A percentile compares a stretch with the other conserved stretches of the same genome.
phyloP scores from a whole-genome alignment of 2,113 vertebrate genomes.

The Galeopterus variegatus region DNA sequence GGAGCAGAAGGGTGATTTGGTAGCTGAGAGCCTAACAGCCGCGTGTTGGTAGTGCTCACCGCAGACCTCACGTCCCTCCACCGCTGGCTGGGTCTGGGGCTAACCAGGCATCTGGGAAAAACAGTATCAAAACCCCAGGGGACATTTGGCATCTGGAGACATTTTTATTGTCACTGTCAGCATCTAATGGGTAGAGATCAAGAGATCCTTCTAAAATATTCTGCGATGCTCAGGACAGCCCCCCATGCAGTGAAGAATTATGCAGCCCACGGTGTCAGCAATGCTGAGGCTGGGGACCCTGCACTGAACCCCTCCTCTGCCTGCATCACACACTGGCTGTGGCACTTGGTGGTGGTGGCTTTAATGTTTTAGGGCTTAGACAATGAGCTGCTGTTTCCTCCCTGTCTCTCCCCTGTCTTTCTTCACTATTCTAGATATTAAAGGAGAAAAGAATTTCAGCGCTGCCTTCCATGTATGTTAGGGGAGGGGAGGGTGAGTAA shows the following conservation, averaged over 20 bases:
- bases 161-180: background rate
- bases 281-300: background rate
- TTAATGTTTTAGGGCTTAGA: background rate
- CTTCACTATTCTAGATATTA: background rate
- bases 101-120: background rate
- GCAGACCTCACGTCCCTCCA: rapidly evolving
- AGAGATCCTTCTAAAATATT: background rate
- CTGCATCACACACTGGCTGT: too few species aligned
- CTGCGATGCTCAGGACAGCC: too few species aligned
- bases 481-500: background rate
- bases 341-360: background rate
- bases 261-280: background rate
- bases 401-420: background rate
- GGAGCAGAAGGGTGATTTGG: background rate
- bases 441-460: background rate
- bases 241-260: too few species aligned
- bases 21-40: background rate
- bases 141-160: background rate
- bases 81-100: background rate
- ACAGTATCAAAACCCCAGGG: background rate
- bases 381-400: background rate
- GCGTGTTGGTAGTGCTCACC: rapidly evolving
- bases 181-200: background rate
- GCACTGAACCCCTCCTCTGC: background rate
- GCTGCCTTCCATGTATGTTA: background rate